Conservation (phyloP, 53 echinoderm and acorn worm genomes). For the Astropecten irregularis region DNA sequence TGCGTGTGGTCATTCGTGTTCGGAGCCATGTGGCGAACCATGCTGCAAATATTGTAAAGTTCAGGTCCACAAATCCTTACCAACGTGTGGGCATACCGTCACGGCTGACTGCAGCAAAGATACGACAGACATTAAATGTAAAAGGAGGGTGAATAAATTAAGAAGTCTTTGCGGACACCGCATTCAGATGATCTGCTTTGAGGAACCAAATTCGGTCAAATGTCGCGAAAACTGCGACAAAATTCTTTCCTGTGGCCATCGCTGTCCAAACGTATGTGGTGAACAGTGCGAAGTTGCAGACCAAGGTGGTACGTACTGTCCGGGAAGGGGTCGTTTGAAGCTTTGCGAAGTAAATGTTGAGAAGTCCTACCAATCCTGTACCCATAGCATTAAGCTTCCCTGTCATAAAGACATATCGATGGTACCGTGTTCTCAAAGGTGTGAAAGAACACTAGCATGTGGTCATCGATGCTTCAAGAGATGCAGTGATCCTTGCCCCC, state of each 20-base stretch:
- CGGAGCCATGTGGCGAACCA: not conserved
- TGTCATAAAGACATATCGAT: constrained; percentile 36
- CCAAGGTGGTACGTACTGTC: not conserved
- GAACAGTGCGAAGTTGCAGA: constrained; percentile 29
- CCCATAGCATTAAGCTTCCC: constrained; percentile 49
- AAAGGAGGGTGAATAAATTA: constrained; percentile 7
- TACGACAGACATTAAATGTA: constrained; percentile 1
- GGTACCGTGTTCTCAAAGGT: constrained; percentile 56
- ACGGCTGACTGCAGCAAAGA: constrained; percentile 21
- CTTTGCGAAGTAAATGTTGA: constrained; percentile 53
- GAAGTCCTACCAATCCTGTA: constrained; percentile 49
- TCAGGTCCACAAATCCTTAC: not conserved
- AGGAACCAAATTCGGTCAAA: not conserved
- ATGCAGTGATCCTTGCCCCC: constrained; percentile 65
- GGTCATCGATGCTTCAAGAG: constrained; percentile 70
- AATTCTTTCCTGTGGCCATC: constrained; percentile 63
- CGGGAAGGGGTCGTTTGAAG: not conserved
- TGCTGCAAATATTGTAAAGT: not conserved
- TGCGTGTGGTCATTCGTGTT: constrained; percentile 53
- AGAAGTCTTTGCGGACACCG: constrained; percentile 54
- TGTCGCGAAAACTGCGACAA: constrained; percentile 33
- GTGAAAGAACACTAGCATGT: constrained; percentile 56
- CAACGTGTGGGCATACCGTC: constrained; percentile 42
- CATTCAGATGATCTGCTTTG: constrained; percentile 36
- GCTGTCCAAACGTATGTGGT: constrained; percentile 69